Conservation (phyloP, 2,797 vertebrate species). For the Chiroxiphia lanceolata region DNA sequence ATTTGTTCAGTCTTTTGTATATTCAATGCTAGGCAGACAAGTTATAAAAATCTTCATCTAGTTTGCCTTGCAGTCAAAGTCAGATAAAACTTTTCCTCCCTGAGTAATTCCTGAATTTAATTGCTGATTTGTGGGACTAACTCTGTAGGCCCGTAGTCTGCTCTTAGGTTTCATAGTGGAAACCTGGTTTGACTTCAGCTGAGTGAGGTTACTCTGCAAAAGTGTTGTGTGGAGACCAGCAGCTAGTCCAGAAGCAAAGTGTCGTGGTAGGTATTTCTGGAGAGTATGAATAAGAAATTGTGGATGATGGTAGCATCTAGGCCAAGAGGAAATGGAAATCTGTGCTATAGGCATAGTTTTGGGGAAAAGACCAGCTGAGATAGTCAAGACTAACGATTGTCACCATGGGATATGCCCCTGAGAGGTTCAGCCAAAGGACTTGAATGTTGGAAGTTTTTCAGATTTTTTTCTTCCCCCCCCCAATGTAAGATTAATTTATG, state of each 20-base stretch:
- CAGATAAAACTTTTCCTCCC: neutral
- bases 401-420: constrained; percentile 23
- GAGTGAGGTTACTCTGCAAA: neutral
- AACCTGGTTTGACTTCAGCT: neutral
- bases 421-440: constrained; percentile 71
- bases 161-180: neutral
- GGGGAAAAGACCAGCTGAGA: neutral
- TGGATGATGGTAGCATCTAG: neutral
- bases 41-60: neutral
- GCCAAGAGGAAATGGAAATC: neutral
- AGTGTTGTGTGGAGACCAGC: neutral
- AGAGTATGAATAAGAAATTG: neutral
- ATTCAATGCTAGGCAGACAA: neutral
- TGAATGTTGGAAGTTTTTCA: constrained; percentile 37
- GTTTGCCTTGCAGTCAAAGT: neutral
- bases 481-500: constrained; percentile 59
- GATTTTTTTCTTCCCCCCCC: neutral
- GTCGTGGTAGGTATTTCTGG: neutral
- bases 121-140: neutral
- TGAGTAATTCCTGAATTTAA: neutral
- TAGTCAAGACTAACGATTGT: constrained; percentile 7
- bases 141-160: neutral
- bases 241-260: neutral
- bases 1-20: neutral
- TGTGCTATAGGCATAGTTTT: neutral